Evolutionary conservation across 2,113 vertebrate genomes (phyloP), one percentile per base, ranked within the genome.

Genomic region (Lepisosteus oculatus): DNA sequence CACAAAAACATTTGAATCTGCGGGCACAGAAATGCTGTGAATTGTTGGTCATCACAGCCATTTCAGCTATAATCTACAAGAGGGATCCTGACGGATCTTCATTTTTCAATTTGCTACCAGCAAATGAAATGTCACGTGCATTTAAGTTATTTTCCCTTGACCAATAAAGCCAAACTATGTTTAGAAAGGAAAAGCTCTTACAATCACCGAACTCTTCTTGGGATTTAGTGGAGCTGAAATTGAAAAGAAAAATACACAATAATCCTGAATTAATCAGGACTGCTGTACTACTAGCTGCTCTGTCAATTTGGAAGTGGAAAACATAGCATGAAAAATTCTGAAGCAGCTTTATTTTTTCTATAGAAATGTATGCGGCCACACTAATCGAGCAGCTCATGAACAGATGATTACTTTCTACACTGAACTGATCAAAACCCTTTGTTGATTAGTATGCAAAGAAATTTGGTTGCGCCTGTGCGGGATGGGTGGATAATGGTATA

Each of bases 191-290:
- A 67, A 62, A 67, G 77, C 72, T 77, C 71, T 72, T 72, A 78
- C 68, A 74, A 74, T 67, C 71, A 47, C 51, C 66, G 44, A 71
- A 71, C 74, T 84, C 72, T 55, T 76, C 69, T 75, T 69, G 74
- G 82, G 85, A 79, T 85, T 90, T 76, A 84, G 74, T 69, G 70
- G 62, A 71, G 72, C 4, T 29, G 55, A 72, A 72, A 72, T 72
- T 55, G 62, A 13, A 72, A 47, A 56, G 63, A 72, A 79, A 73
- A 69, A 78, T 75, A 74, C 61, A 67, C 47, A 79, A 72, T 87
- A 88, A 89, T 86, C 81, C 74, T 75, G 75, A 81, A 84, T 80
- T 77, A 84, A 82, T 86, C 76, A 70, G 71, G 85, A 73, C 70
- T 78, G 78, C 84, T 81, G 78, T 72, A 77, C 82, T 72, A 70